These are phyloP conservation scores for Podarcis lilfordi DNA, from an alignment of 2,797 vertebrate species.

Conservation along the genomic window DNA sequence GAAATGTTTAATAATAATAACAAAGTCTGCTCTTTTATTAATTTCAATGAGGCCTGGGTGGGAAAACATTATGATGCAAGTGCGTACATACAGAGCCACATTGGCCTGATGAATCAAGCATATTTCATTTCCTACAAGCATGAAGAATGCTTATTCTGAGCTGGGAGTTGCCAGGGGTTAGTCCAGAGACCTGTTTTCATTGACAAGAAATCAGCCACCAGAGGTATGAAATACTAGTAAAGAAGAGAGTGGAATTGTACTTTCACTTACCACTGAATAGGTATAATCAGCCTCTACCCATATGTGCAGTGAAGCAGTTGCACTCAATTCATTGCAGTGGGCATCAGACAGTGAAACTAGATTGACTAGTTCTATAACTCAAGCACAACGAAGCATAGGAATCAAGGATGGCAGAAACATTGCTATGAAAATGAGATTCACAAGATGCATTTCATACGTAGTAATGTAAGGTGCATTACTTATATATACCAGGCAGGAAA, in stretches of 20 bases:
- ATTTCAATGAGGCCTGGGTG: background rate
- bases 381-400: slow-evolving; percentile 5
- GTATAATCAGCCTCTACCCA: background rate
- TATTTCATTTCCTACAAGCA: background rate
- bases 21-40: background rate
- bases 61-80: background rate
- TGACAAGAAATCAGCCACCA: background rate
- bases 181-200: background rate
- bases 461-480: background rate
- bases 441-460: slow-evolving; percentile 26
- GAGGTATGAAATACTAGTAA: background rate
- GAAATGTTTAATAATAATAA: background rate
- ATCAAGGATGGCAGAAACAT: slow-evolving; percentile 35
- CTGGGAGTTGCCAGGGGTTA: background rate
- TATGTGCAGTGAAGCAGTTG: background rate
- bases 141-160: background rate
- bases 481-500: background rate
- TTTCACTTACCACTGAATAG: background rate
- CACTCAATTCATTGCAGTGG: slow-evolving; percentile 14
- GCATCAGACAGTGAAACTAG: slow-evolving; percentile 35
- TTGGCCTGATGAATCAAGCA: background rate
- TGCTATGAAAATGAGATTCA: slow-evolving; percentile 46
- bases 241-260: background rate
- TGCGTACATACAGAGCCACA: background rate
- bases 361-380: slow-evolving; percentile 8